A percentile compares a stretch with the other conserved stretches of the same genome.
Conservation (phyloP, 2,113 vertebrate species). For the Muntiacus muntjak region DNA sequence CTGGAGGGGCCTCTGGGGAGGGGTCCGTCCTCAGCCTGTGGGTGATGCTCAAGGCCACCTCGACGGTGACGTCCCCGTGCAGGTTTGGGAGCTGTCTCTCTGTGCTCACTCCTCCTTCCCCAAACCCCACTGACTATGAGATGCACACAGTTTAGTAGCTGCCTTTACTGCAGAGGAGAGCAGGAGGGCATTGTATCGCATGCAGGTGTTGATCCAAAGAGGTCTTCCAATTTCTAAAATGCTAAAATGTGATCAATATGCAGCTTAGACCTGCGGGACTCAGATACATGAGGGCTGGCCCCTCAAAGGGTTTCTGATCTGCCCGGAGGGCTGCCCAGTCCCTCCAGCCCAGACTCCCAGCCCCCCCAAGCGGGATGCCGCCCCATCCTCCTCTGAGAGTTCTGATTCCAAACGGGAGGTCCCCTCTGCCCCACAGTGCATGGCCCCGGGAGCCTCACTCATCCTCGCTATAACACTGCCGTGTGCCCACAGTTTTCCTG, state of each 20-base stretch:
- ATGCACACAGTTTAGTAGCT: neutral
- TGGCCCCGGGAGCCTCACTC: rapidly evolving
- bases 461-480: rapidly evolving
- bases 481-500: neutral
- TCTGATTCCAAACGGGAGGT: rapidly evolving
- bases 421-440: rapidly evolving
- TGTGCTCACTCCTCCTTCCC: neutral
- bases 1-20: neutral
- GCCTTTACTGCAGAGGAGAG: neutral
- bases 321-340: rapidly evolving
- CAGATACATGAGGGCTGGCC: rapidly evolving
- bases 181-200: rapidly evolving
- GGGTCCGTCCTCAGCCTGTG: neutral
- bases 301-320: neutral
- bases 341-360: rapidly evolving
- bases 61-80: rapidly evolving
- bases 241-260: rapidly evolving
- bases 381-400: neutral
- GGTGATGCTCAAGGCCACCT: neutral
- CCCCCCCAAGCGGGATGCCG: rapidly evolving
- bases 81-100: rapidly evolving
- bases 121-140: neutral
- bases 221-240: no score
- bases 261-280: rapidly evolving
- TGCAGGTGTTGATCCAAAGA: rapidly evolving